phyloP scores from a whole-genome alignment of 2,797 vertebrate species.

The Pseudotriccus pelzelni region DNA sequence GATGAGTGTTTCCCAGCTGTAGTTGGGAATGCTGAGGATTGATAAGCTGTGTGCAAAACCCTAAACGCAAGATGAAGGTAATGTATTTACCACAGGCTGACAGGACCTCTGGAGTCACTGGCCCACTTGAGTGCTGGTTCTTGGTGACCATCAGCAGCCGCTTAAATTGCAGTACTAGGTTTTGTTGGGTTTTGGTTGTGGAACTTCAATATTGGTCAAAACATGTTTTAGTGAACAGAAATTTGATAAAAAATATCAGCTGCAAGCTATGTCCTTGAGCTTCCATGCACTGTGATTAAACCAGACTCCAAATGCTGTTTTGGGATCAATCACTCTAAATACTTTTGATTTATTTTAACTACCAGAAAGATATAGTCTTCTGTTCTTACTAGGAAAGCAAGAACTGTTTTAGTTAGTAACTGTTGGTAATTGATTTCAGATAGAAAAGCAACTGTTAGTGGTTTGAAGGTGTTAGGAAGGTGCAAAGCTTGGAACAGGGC shows the following conservation, averaged over 20 bases:
- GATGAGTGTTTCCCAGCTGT: background rate
- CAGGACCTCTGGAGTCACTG: background rate
- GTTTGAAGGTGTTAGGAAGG: background rate
- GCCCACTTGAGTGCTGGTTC: background rate
- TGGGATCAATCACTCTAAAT: background rate
- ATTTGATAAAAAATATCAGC: background rate
- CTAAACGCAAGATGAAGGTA: background rate
- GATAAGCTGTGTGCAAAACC: background rate
- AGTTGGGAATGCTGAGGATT: background rate
- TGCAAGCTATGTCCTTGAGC: background rate
- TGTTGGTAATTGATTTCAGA: background rate
- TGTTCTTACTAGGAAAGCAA: background rate
- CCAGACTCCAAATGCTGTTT: background rate
- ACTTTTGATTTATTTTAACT: background rate
- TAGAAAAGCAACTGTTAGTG: background rate
- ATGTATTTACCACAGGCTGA: background rate
- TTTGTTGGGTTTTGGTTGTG: background rate
- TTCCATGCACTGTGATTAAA: background rate
- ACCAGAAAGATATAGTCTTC: background rate
- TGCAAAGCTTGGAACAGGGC: background rate
- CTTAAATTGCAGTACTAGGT: background rate
- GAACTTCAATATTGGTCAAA: background rate
- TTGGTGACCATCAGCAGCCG: background rate
- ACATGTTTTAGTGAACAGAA: background rate
- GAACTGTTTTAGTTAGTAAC: no score